Conservation (phyloP, 2,113 vertebrate species). For the Piaya cayana region DNA sequence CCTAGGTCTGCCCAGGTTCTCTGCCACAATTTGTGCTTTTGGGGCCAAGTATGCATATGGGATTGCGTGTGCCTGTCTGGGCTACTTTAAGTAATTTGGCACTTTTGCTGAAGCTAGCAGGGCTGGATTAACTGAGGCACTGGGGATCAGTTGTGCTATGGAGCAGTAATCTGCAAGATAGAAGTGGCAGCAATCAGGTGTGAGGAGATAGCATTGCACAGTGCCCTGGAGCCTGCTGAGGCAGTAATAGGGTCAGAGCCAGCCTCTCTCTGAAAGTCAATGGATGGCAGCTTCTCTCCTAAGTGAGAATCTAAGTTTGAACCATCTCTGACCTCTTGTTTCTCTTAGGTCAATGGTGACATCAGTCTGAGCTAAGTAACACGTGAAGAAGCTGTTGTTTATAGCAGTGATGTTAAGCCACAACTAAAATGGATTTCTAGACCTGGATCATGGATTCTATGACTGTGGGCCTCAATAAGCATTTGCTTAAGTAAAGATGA, state of each 20-base stretch:
- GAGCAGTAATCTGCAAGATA: not conserved
- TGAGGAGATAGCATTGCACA: accelerated
- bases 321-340: not conserved
- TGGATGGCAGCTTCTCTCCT: not conserved
- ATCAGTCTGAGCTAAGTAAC: not conserved
- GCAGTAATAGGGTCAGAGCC: not conserved
- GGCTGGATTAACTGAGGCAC: not conserved
- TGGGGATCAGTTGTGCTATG: not conserved
- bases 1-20: not conserved
- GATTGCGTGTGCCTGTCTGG: not conserved
- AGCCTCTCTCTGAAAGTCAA: not conserved
- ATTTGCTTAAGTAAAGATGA: not conserved
- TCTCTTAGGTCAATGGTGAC: not conserved
- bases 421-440: not conserved
- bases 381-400: not conserved
- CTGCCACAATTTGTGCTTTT: not conserved
- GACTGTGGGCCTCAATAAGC: not conserved
- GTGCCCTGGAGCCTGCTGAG: not conserved
- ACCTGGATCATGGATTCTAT: not conserved
- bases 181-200: not conserved
- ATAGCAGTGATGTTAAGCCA: not conserved
- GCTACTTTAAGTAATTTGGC: not conserved
- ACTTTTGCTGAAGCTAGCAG: not conserved
- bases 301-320: not conserved
- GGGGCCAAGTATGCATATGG: not conserved